Conservation (phyloP, 2,797 vertebrate genomes). For the Simalia tracyae region DNA sequence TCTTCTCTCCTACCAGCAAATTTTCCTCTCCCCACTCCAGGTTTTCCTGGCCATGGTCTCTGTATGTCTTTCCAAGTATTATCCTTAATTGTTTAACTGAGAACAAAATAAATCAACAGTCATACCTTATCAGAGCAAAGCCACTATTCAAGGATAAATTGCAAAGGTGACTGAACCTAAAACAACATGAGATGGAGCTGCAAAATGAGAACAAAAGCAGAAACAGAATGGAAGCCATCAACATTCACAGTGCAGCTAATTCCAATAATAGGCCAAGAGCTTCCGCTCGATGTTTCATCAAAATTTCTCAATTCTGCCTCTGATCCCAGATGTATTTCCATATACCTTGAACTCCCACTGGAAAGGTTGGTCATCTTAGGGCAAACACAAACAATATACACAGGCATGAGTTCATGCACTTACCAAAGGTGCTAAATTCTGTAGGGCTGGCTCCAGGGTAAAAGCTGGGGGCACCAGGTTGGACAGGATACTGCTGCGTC, state of each 20-base stretch:
- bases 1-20: no score
- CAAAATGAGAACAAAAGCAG: neutral
- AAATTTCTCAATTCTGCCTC: neutral
- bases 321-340: neutral
- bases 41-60: neutral
- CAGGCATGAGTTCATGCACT: constrained; percentile 53
- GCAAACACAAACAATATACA: neutral
- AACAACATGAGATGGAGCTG: neutral
- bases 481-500: constrained; percentile 91
- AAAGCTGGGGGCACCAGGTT: constrained; percentile 87
- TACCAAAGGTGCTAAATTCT: constrained; percentile 93
- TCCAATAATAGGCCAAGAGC: neutral
- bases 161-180: neutral
- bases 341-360: neutral
- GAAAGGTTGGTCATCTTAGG: neutral
- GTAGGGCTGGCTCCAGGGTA: constrained; percentile 91
- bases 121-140: neutral
- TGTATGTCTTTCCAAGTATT: no score
- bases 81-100: neutral
- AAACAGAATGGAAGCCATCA: neutral
- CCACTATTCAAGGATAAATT: neutral
- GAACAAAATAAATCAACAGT: neutral
- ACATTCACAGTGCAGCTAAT: neutral
- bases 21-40: no score
- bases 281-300: neutral